Percentiles rank a stretch among this genome's conserved stretches.
phyloP scores from a whole-genome alignment of 2,888 invertebrate genomes.

The Hypercompe scribonia region DNA sequence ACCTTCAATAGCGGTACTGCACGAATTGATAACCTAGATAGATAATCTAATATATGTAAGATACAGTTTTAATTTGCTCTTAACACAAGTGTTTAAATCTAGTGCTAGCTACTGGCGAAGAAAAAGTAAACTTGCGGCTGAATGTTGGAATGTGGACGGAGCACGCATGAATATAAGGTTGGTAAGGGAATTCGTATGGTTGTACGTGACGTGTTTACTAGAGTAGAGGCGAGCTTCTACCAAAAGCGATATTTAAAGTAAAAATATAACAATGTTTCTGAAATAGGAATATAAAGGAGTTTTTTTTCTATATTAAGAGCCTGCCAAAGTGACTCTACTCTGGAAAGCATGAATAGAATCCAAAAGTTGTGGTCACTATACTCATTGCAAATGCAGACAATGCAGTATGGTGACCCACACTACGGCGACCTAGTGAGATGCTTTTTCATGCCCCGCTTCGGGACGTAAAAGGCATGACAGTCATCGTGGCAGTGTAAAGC shows the following conservation, averaged over 20 bases:
- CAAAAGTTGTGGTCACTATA: too few relatives aligned
- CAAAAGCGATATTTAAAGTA: constrained; percentile 1
- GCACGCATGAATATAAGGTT: constrained; percentile 47
- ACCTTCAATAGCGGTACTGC: background rate
- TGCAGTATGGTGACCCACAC: too few relatives aligned
- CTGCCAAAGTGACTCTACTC: too few relatives aligned
- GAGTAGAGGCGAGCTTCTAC: constrained; percentile 8
- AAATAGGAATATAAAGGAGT: too few relatives aligned
- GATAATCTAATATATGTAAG: constrained; percentile 21
- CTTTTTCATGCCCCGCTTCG: too few relatives aligned
- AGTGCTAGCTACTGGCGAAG: constrained; percentile 25
- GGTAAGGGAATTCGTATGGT: constrained; percentile 51
- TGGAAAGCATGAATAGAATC: too few relatives aligned
- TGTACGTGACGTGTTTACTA: constrained; percentile 45
- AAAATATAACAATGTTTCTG: background rate
- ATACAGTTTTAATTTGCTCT: constrained; percentile 19
- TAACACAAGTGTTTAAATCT: constrained; percentile 23
- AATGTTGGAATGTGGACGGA: constrained; percentile 49
- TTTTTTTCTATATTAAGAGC: too few relatives aligned
- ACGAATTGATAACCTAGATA: background rate
- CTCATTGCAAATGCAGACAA: too few relatives aligned
- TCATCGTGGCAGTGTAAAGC: too few relatives aligned
- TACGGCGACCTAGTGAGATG: too few relatives aligned
- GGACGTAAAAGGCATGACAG: too few relatives aligned
- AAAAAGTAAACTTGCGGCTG: constrained; percentile 33